Conservation (phyloP, 2,888 invertebrate genomes). For the Ptychoptera albimana region DNA sequence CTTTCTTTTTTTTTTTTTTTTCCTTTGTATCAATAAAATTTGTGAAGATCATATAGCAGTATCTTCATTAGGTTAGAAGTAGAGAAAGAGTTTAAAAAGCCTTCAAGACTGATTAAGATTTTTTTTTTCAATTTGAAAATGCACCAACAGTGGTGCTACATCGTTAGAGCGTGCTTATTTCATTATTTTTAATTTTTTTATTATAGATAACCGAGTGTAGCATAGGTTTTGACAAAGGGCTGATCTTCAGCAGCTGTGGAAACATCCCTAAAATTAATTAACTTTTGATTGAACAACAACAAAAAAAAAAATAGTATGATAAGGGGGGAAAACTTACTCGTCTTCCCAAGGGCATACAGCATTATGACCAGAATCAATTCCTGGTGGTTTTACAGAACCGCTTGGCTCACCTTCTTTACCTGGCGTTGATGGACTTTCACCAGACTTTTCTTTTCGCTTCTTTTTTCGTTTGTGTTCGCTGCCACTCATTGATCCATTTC, state of each 20-base stretch:
- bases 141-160: too few species aligned
- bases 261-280: constrained; percentile 48
- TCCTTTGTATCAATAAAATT: too few species aligned
- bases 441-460: constrained; percentile 8
- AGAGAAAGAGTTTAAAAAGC: too few species aligned
- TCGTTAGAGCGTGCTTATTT: not conserved
- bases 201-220: constrained; percentile 86
- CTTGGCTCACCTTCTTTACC: not conserved
- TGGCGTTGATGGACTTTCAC: constrained; percentile 6
- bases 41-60: too few species aligned
- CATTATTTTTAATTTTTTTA: constrained; percentile 16
- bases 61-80: too few species aligned
- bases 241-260: constrained; percentile 64
- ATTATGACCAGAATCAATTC: constrained; percentile 40
- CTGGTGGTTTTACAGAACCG: constrained; percentile 4
- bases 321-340: constrained; percentile 57
- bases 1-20: too few species aligned
- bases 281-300: not conserved
- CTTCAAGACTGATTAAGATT: too few species aligned
- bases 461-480: constrained; percentile 8
- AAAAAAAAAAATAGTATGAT: not conserved
- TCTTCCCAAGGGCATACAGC: constrained; percentile 92
- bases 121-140: too few species aligned
- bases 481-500: not conserved
- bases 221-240: constrained; percentile 87